Conservation (phyloP, 2,113 vertebrate species). For the Nesogale talazaci region DNA sequence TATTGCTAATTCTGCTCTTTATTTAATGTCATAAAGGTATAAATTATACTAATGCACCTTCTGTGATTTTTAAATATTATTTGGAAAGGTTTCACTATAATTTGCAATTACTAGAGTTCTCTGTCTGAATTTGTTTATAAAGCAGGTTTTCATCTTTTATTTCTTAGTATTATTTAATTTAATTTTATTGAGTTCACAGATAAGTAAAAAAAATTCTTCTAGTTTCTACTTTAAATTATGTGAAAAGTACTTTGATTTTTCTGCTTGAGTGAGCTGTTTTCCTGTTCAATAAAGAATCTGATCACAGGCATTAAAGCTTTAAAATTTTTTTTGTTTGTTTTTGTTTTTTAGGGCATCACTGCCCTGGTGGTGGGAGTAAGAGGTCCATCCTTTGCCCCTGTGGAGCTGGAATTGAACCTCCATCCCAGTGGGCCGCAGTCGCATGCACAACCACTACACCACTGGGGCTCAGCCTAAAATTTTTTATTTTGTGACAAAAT, state of each 20-base stretch:
- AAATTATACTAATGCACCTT: background rate
- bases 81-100: background rate
- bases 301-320: background rate
- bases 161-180: background rate
- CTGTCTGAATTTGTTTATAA: background rate
- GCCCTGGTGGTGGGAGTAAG: too few relatives aligned
- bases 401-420: too few relatives aligned
- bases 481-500: background rate
- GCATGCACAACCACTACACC: too few relatives aligned
- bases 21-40: background rate
- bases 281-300: background rate
- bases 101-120: background rate
- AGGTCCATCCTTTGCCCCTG: too few relatives aligned
- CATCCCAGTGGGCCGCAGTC: too few relatives aligned
- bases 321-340: too few relatives aligned
- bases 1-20: background rate
- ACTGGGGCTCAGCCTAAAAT: too few relatives aligned
- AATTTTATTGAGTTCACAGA: background rate
- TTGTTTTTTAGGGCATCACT: too few relatives aligned
- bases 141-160: background rate
- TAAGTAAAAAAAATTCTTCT: background rate
- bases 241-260: background rate
- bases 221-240: background rate
- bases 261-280: background rate
- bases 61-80: background rate